Evolutionary conservation across 2,888 invertebrate species (phyloP).

Genomic region (Morpho deidamia): DNA sequence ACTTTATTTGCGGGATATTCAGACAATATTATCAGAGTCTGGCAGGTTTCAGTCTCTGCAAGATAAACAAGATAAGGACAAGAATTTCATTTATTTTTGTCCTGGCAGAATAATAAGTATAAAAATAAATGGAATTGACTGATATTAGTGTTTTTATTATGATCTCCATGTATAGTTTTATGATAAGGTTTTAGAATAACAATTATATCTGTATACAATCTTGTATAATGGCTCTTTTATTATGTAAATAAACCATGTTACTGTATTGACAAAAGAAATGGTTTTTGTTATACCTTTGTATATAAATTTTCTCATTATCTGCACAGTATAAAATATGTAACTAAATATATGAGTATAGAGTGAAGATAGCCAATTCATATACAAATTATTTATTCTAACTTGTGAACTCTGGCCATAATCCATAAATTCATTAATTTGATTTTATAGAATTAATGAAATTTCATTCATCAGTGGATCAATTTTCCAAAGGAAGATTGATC

Average conservation of each 20-base stretch:
- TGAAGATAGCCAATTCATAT: no score
- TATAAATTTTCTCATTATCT: neutral
- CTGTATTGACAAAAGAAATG: conserved; percentile 16
- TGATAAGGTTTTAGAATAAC: conserved; percentile 20
- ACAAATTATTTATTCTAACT: no score
- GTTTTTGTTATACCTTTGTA: conserved; percentile 15
- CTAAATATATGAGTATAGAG: no score
- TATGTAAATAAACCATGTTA: conserved; percentile 52
- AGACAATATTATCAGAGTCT: conserved; percentile 98
- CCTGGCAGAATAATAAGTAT: conserved; percentile 44
- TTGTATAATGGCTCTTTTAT: conserved; percentile 36
- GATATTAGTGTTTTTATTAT: conserved; percentile 54
- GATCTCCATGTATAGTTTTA: conserved; percentile 50
- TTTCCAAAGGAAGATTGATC: no score
- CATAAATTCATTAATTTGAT: no score
- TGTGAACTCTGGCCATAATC: no score
- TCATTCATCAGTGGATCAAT: no score
- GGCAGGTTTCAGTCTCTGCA: conserved; percentile 96
- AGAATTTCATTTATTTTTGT: conserved; percentile 73
- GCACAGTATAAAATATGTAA: no score
- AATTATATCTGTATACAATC: conserved; percentile 20
- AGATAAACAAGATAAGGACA: conserved; percentile 73
- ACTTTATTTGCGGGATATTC: conserved; percentile 99
- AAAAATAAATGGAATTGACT: conserved; percentile 74
- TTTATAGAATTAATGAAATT: no score